These are phyloP conservation scores for Aleiodes testaceus DNA, from an alignment of 2,888 invertebrate genomes.

Conservation along the genomic window DNA sequence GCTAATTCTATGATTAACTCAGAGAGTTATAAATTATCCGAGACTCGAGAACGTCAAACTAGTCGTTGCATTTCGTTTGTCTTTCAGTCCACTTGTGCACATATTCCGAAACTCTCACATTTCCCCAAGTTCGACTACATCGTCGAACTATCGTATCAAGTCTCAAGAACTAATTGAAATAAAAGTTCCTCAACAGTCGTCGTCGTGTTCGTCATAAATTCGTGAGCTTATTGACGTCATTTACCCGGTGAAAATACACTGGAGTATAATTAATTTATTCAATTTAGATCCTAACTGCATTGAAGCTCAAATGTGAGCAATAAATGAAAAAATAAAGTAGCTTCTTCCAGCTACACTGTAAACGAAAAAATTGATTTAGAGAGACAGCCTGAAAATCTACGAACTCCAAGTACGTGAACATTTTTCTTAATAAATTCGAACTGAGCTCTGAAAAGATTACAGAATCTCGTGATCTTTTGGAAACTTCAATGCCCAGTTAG, in stretches of 20 bases:
- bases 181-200: slow-evolving; percentile 2
- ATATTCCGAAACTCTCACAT: slow-evolving; percentile 16
- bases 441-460: neutral
- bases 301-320: too few relatives aligned
- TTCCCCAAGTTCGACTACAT: slow-evolving; percentile 2
- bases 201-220: slow-evolving; percentile 15
- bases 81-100: slow-evolving; percentile 36
- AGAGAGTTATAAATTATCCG: slow-evolving; percentile 34
- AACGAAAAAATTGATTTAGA: too few relatives aligned
- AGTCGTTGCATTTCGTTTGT: slow-evolving; percentile 29
- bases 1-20: slow-evolving; percentile 5
- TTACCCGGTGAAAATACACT: too few relatives aligned
- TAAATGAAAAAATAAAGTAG: too few relatives aligned
- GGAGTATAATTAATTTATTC: too few relatives aligned
- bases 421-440: neutral
- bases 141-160: neutral
- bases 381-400: too few relatives aligned
- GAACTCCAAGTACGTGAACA: too few relatives aligned
- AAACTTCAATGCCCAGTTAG: slow-evolving; percentile 9
- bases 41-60: slow-evolving; percentile 35
- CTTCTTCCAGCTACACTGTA: too few relatives aligned
- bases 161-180: neutral
- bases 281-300: too few relatives aligned
- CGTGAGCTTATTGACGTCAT: neutral
- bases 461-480: slow-evolving; percentile 20